Conservation (phyloP, 2,113 vertebrate species). For the Toxostoma redivivum region DNA sequence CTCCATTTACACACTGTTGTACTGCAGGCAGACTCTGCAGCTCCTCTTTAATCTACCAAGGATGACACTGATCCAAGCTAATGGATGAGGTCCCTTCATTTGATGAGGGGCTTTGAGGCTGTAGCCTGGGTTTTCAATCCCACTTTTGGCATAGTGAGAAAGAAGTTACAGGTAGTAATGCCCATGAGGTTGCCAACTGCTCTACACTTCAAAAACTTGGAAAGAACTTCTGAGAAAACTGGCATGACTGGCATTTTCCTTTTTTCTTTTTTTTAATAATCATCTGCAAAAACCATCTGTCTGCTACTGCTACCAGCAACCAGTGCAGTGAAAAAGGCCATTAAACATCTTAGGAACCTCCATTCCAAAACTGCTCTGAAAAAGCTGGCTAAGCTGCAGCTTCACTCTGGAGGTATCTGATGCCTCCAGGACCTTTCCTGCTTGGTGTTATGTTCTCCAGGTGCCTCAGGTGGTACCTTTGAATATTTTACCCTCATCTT, state of each 20-base stretch:
- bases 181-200: neutral
- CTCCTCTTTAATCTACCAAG: neutral
- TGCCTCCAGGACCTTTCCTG: neutral
- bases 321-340: neutral
- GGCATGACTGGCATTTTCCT: neutral
- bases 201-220: neutral
- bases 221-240: neutral
- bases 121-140: neutral
- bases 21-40: neutral
- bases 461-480: neutral
- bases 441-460: neutral
- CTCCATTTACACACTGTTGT: neutral
- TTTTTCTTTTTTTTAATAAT: neutral
- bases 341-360: neutral
- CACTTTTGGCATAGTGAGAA: neutral
- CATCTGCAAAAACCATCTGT: neutral
- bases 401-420: neutral
- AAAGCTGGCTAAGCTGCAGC: neutral
- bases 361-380: neutral
- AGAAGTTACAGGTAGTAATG: constrained; percentile 2
- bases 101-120: neutral
- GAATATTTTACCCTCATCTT: neutral
- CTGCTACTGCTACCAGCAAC: neutral
- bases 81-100: neutral
- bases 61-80: neutral